Conservation (phyloP, 2,797 vertebrate species). For the Etheostoma nigrum region DNA sequence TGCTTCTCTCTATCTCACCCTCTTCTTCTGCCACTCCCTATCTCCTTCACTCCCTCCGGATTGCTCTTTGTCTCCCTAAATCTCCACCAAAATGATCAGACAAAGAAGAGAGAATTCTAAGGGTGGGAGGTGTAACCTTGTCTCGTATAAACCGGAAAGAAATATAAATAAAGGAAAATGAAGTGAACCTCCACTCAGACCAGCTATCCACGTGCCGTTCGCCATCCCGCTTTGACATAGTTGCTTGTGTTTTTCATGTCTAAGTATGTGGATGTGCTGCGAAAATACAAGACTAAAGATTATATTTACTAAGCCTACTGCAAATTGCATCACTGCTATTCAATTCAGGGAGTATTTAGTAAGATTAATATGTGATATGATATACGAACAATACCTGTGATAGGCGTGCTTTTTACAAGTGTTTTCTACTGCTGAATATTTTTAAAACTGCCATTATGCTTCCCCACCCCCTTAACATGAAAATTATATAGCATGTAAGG, state of each 20-base stretch:
- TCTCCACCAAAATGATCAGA: conserved; percentile 49
- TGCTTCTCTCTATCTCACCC: conserved; percentile 65
- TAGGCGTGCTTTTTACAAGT: not conserved
- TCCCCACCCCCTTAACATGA: accelerated
- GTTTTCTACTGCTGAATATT: conserved; percentile 4
- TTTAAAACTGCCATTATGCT: not conserved
- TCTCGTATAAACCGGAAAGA: conserved; percentile 35
- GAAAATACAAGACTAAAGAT: not conserved
- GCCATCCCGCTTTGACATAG: conserved; percentile 2
- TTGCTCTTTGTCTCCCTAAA: conserved; percentile 67
- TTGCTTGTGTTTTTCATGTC: conserved; percentile 3
- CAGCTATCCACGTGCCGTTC: not conserved
- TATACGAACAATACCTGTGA: not conserved
- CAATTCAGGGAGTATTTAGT: not conserved
- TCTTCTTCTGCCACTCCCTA: conserved; percentile 70
- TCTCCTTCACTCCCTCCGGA: conserved; percentile 67
- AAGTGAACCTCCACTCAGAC: conserved; percentile 17
- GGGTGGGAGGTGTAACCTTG: conserved; percentile 32
- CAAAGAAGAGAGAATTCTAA: conserved; percentile 33
- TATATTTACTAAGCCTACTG: not conserved
- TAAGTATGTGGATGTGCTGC: not conserved
- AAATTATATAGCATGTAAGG: not conserved
- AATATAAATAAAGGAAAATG: conserved; percentile 46
- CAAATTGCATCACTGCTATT: not conserved
- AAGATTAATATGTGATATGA: not conserved